Evolutionary conservation across 2,888 invertebrate genomes (phyloP), one percentile per base, ranked within the genome.

Genomic region (Plagodis dolabraria): DNA sequence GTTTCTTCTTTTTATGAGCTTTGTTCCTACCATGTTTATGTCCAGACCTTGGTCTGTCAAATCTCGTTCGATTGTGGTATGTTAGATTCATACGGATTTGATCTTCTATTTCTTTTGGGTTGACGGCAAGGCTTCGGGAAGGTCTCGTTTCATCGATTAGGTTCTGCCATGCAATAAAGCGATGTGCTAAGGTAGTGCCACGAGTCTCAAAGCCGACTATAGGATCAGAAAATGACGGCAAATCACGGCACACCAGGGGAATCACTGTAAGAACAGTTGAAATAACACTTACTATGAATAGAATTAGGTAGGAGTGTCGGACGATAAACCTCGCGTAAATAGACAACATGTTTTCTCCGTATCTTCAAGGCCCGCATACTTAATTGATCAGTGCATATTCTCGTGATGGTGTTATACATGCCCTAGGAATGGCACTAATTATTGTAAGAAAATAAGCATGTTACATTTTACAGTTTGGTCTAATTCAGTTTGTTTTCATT

Each of bases 141-240:
- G 95, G 94, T 70, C 94, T 93, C 0, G 95, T 96, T 75, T 96
- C 95, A 76, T 96, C 95, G 61, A 96, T 89, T 53, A 98, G 94
- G 89, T 98, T 98, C 74, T 96, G 94, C 97, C 97, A 98, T 35
- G 98, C 95, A 47, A 95, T 95, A 67, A 97, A 93, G 54, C 97
- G 94, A 78, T 96, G 94, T 5, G 97, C 95, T 74, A 98, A 93
- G 47, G 93, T 90, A 1, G 98, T 98, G n/a, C 98, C 98, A 65
- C 98, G 94, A 10, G 98, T 96, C 84, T 98, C 98, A 88, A 98
- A 99, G 5, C 98, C 98, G 95, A 98, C 89, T 78, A 97, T 95
- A 33, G 98, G 98, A 85, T 98, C 97, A 67, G 95, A 95, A 89
- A 98, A 98, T 83, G 96, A 95, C 42, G 98, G 98, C 44, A 89